A percentile compares a stretch with the other conserved stretches of the same genome.
Conservation (phyloP, 2,888 invertebrate genomes). For the Yponomeuta plumbellus region DNA sequence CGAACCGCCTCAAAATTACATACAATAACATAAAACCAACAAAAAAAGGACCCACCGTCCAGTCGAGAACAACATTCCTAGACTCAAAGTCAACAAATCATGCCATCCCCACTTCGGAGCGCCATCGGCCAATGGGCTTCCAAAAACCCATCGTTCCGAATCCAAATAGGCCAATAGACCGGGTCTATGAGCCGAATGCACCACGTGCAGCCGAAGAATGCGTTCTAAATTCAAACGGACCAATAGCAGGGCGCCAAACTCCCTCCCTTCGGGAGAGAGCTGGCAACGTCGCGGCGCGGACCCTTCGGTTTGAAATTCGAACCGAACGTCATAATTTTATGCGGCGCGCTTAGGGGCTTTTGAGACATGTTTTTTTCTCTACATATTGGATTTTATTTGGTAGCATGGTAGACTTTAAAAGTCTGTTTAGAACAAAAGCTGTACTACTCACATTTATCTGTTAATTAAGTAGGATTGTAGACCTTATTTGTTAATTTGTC, state of each 20-base stretch:
- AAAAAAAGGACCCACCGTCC: background rate
- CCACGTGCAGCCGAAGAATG: constrained; percentile 17
- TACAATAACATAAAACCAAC: background rate
- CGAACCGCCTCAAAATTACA: background rate
- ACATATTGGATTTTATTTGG: too few species aligned
- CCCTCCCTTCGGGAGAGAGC: constrained; percentile 26
- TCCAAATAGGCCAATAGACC: constrained; percentile 39
- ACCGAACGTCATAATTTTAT: background rate
- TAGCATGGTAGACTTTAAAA: too few species aligned
- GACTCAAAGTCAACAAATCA: background rate
- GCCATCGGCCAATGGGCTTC: constrained; percentile 25
- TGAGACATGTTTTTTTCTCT: background rate
- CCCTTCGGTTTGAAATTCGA: constrained; percentile 3
- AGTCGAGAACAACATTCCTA: background rate
- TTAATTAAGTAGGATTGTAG: too few species aligned
- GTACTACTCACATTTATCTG: too few species aligned
- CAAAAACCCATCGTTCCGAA: constrained; percentile 24
- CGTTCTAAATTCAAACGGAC: constrained; percentile 22
- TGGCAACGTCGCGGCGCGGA: constrained; percentile 8
- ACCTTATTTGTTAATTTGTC: too few species aligned
- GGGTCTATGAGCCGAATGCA: constrained; percentile 37
- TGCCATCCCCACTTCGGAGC: background rate
- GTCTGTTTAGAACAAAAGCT: too few species aligned
- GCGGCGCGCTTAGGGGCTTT: background rate
- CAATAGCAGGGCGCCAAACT: constrained; percentile 34